Conservation (phyloP, 2,113 vertebrate genomes). For the Bombycilla garrulus region DNA sequence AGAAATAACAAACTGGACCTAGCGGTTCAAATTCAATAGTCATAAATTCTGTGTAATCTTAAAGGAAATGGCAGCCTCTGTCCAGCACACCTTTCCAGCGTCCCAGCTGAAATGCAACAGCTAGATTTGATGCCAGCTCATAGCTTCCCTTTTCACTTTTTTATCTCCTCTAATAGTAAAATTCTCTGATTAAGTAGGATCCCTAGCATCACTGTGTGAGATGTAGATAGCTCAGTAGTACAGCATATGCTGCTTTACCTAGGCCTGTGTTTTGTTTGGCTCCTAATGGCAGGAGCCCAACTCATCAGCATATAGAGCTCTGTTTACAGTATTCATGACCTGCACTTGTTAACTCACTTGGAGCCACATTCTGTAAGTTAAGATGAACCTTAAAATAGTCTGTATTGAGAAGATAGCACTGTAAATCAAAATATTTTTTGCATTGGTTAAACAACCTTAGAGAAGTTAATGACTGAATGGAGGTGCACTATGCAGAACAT, state of each 20-base stretch:
- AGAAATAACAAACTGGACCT: not conserved
- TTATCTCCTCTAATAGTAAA: not conserved
- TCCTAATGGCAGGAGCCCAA: not conserved
- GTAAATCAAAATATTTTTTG: slow-evolving; percentile 7
- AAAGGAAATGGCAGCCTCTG: not conserved
- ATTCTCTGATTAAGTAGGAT: slow-evolving; percentile 15
- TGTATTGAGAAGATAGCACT: not conserved
- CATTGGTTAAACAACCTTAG: not conserved
- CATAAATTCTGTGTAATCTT: not conserved
- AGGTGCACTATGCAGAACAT: not conserved
- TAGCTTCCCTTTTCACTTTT: not conserved
- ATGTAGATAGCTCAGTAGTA: not conserved
- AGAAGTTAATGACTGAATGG: not conserved
- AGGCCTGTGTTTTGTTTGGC: not conserved
- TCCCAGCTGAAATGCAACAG: not conserved
- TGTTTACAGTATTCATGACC: slow-evolving; percentile 28
- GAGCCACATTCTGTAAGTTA: slow-evolving; percentile 16
- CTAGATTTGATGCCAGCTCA: not conserved
- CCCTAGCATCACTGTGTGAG: not conserved
- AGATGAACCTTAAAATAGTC: slow-evolving; percentile 23
- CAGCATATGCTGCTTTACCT: not conserved
- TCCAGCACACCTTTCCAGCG: not conserved
- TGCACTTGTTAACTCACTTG: not conserved
- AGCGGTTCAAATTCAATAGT: not conserved
- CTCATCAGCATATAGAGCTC: not conserved